Conservation (phyloP, 2,888 invertebrate genomes). For the Drymonia ruficornis region DNA sequence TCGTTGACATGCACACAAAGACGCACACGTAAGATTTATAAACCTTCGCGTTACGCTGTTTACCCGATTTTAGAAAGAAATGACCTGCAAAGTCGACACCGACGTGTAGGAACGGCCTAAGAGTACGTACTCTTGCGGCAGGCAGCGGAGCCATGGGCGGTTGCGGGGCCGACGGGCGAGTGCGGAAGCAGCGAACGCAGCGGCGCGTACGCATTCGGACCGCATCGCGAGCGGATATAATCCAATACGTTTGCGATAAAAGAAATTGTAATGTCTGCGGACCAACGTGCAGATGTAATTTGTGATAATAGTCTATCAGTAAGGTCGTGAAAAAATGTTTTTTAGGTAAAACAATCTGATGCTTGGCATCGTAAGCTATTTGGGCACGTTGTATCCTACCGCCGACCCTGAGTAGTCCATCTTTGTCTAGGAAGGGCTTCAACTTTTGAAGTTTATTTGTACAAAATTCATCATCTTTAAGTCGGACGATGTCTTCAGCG, state of each 20-base stretch:
- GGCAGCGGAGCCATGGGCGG: neutral
- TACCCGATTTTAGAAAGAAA: too few relatives aligned
- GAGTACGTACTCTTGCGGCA: neutral
- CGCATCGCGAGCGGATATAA: neutral
- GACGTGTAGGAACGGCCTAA: neutral
- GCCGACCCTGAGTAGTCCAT: constrained; percentile 4
- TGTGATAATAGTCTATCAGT: neutral
- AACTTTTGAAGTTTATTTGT: neutral
- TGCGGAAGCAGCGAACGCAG: neutral
- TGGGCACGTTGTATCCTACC: constrained; percentile 4
- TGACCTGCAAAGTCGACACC: too few relatives aligned
- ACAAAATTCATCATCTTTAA: neutral
- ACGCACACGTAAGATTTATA: neutral
- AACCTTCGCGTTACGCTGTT: neutral
- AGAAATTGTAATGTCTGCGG: neutral
- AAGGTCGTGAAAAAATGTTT: neutral
- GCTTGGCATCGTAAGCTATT: constrained; percentile 4
- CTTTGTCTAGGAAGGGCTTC: constrained; percentile 2
- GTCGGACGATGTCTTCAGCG: neutral
- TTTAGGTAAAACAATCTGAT: constrained; percentile 1
- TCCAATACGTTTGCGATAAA: neutral
- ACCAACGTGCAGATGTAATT: neutral
- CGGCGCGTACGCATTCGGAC: neutral
- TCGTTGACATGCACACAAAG: neutral
- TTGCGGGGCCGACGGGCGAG: neutral